Evolutionary conservation across 1,140 invertebrate genomes (phyloP), one percentile per base, ranked within the genome.

Genomic region (Protaetia brevitarsis): DNA sequence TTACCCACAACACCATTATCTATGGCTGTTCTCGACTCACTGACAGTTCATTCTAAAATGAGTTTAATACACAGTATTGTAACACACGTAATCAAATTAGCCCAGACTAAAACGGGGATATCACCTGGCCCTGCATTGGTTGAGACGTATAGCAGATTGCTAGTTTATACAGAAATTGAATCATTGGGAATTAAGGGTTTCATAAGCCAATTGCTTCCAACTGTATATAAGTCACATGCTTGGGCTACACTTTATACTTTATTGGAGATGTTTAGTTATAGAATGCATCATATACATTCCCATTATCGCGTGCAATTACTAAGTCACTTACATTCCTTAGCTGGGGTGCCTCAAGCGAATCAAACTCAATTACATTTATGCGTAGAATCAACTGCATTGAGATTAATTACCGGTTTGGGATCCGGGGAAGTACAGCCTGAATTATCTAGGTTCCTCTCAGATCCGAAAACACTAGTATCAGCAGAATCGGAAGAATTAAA

Each of bases 21-120:
- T 0, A 96, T 98, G 89, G 91, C 90, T 26, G 88, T 97, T 16
- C 79, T 78, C 28, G 96, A 98, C 77, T 96, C 95, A n/a, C 78
- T 98, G 11, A 97, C 96, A 0, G 91, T 97, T 8, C 95, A 98
- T 78, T 94, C 94, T 0, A 98, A 98, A 79, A 98, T 98, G 96
- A 96, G 93, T 68, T 79, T 98, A n/a, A 97, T 98, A 64, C 95
- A 98, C 74, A 92, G 90, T 57, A 96, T 96, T 71, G 93, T 95
- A 0, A 90, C 91, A 0, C 89, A 95, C 73, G 89, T 97, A 1
- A 91, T 94, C 11, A 95, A 95, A 76, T 81, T 92, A 62, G 92
- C 93, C 0, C 91, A 95, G 69, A 89, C 88, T 2, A 96, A 97
- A 76, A 87, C 88, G 0, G 89, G 87, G 29, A 86, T 93, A 71